phyloP scores from a whole-genome alignment of 37 sponge, comb jelly and placozoan species.

The Halichondria panicea region DNA sequence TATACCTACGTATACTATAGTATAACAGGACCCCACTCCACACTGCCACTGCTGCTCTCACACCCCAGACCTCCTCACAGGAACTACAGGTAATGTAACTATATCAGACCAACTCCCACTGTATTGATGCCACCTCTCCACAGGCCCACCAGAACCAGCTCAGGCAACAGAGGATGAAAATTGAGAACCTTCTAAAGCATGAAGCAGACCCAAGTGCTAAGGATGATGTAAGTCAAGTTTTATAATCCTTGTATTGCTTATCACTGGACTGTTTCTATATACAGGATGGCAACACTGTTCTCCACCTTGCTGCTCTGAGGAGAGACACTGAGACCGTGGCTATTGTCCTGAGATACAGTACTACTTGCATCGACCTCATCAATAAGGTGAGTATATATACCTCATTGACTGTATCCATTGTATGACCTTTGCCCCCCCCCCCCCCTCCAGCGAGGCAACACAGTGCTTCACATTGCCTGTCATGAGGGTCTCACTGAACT shows the following conservation, averaged over 20 bases:
- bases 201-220: neutral
- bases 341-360: neutral
- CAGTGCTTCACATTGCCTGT: slow-evolving; percentile 33
- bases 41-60: slow-evolving; percentile 9
- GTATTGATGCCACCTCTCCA: neutral
- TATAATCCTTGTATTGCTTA: neutral
- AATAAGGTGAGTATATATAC: slow-evolving; percentile 17
- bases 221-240: slow-evolving; percentile 7
- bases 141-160: neutral
- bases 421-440: neutral
- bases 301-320: slow-evolving; percentile 20
- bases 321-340: neutral
- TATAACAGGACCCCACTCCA: slow-evolving; percentile 24
- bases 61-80: neutral
- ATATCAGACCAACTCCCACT: too few species aligned
- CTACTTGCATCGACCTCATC: neutral
- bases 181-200: slow-evolving; percentile 2
- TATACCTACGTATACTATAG: neutral
- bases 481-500: neutral
- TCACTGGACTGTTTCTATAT: neutral
- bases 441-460: slow-evolving; percentile 18
- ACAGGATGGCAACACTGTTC: slow-evolving; percentile 27
- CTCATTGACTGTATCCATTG: neutral
- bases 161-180: slow-evolving; percentile 10
- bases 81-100: too few species aligned